Conservation (phyloP, 2,888 invertebrate genomes). For the Cynaeus angustus region DNA sequence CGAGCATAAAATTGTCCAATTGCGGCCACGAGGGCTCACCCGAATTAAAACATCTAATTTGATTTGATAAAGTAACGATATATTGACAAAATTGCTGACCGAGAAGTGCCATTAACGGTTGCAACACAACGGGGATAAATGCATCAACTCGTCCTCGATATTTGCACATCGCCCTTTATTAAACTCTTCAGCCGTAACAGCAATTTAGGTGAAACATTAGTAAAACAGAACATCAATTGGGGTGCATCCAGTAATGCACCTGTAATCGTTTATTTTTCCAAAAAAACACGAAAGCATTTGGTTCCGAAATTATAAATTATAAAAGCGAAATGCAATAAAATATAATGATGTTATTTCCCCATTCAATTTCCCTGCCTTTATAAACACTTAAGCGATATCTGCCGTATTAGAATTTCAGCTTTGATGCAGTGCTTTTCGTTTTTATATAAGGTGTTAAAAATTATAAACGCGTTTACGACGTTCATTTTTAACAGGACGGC, state of each 20-base stretch:
- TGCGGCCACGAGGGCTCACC: no score
- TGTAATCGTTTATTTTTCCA: neutral
- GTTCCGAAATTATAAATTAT: slow-evolving; percentile 35
- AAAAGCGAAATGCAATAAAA: slow-evolving; percentile 40
- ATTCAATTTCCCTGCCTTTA: slow-evolving; percentile 39
- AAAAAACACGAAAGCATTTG: slow-evolving; percentile 2
- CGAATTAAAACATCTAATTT: no score
- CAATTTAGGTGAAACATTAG: slow-evolving; percentile 31
- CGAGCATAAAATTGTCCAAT: no score
- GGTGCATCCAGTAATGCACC: no score
- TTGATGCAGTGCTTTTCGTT: slow-evolving; percentile 55
- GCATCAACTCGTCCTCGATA: slow-evolving; percentile 55
- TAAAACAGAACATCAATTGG: slow-evolving; percentile 30
- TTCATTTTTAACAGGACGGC: slow-evolving; percentile 63
- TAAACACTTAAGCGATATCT: slow-evolving; percentile 45
- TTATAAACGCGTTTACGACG: slow-evolving; percentile 65
- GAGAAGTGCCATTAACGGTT: slow-evolving; percentile 50
- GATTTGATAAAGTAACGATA: slow-evolving; percentile 34
- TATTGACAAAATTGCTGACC: slow-evolving; percentile 49
- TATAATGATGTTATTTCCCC: slow-evolving; percentile 42
- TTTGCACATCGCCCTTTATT: slow-evolving; percentile 42
- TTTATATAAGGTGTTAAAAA: slow-evolving; percentile 62
- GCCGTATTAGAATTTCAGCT: slow-evolving; percentile 43
- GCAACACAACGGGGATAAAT: slow-evolving; percentile 55
- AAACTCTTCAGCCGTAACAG: slow-evolving; percentile 43